A percentile compares a stretch with the other conserved stretches of the same genome.
Conservation (phyloP, 2,113 vertebrate species). For the Platysteira castanea region DNA sequence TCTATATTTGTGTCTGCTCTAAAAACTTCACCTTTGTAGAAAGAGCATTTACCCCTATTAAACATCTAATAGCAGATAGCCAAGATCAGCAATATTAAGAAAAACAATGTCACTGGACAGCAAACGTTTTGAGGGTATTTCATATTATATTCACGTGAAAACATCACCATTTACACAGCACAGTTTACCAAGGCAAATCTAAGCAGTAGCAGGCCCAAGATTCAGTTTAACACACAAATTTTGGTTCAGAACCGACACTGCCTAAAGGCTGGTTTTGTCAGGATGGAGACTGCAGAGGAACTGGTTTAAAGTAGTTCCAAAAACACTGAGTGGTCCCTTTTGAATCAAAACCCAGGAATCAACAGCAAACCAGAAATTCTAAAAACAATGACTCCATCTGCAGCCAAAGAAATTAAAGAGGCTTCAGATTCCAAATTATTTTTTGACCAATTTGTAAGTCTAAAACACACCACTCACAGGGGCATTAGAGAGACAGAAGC, state of each 20-base stretch:
- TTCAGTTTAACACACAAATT: background rate
- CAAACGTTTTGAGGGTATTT: background rate
- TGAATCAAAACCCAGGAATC: background rate
- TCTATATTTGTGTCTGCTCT: background rate
- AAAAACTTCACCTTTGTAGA: background rate
- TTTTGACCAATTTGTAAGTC: background rate
- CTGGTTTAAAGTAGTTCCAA: constrained; percentile 16
- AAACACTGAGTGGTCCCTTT: background rate
- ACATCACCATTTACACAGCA: background rate
- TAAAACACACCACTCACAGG: background rate
- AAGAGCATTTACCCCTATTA: background rate
- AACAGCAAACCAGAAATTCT: background rate
- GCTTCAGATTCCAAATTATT: background rate
- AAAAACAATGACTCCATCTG: constrained; percentile 24
- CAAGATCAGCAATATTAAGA: background rate
- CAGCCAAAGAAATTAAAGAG: constrained; percentile 37
- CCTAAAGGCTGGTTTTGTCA: background rate
- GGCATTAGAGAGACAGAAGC: background rate
- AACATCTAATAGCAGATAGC: rapidly evolving
- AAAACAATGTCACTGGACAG: background rate
- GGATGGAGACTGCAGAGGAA: background rate
- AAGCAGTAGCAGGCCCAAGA: background rate
- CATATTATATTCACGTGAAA: background rate
- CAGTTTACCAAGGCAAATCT: background rate
- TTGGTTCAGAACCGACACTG: background rate